These are phyloP conservation scores for Suillia variegata DNA, from an alignment of 2,888 invertebrate species.

Conservation along the genomic window DNA sequence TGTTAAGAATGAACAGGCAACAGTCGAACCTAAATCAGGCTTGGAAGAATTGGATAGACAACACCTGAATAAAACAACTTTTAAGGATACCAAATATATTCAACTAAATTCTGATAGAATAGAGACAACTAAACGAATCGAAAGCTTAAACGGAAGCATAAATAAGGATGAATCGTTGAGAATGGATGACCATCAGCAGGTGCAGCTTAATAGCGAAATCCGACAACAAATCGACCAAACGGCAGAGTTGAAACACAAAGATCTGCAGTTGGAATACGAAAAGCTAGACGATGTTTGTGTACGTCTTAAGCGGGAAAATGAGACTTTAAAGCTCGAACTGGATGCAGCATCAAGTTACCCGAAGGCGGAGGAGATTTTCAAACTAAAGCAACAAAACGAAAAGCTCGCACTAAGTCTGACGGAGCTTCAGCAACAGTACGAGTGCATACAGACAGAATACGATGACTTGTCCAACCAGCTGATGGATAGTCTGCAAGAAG, in stretches of 20 bases:
- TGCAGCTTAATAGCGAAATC: slow-evolving; percentile 37
- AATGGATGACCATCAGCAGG: slow-evolving; percentile 34
- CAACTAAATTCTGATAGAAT: slow-evolving; percentile 35
- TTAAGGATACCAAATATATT: slow-evolving; percentile 33
- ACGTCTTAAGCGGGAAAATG: slow-evolving; percentile 42
- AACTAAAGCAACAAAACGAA: slow-evolving; percentile 29
- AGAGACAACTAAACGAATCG: too few relatives aligned
- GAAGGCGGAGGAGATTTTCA: slow-evolving; percentile 15
- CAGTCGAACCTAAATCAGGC: too few relatives aligned
- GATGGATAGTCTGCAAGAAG: slow-evolving; percentile 66
- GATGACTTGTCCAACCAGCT: slow-evolving; percentile 66
- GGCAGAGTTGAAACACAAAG: slow-evolving; percentile 45
- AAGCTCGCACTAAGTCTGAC: slow-evolving; percentile 36
- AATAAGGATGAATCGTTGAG: too few relatives aligned
- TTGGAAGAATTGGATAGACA: too few relatives aligned
- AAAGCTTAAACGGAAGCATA: too few relatives aligned
- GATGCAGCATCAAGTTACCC: too few relatives aligned
- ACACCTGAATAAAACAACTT: too few relatives aligned
- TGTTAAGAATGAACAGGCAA: too few relatives aligned
- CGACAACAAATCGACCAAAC: too few relatives aligned
- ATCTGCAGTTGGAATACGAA: slow-evolving; percentile 42
- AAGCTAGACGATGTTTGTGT: slow-evolving; percentile 37
- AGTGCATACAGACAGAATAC: slow-evolving; percentile 63
- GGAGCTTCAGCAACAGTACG: slow-evolving; percentile 48
- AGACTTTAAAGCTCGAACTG: slow-evolving; percentile 42